A percentile compares a stretch with the other conserved stretches of the same genome.
phyloP scores from a whole-genome alignment of 2,888 invertebrate species.

The Cryptus viduatorius region DNA sequence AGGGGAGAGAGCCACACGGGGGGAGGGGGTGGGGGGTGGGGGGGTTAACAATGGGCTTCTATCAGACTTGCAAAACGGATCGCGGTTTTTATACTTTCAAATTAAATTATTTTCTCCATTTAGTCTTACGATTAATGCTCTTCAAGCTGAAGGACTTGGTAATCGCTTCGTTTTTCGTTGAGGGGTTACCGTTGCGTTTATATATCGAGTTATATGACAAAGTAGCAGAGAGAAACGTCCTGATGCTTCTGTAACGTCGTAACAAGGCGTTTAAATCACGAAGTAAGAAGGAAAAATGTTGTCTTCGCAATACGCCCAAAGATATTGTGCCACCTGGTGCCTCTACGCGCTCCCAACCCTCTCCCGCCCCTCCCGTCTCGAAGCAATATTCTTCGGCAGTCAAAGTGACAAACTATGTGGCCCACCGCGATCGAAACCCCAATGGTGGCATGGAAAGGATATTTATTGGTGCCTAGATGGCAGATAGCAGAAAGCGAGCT shows the following conservation, averaged over 20 bases:
- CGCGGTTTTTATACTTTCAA: constrained; percentile 83
- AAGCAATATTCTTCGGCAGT: constrained; percentile 50
- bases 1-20: constrained; percentile 44
- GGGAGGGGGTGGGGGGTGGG: not conserved
- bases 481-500: constrained; percentile 72
- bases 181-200: constrained; percentile 1
- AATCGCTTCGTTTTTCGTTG: constrained; percentile 44
- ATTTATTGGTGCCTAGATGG: constrained; percentile 78
- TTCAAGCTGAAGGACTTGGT: constrained; percentile 66
- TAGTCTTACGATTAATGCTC: constrained; percentile 82
- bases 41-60: constrained; percentile 80
- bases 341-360: not conserved
- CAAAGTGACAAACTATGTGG: constrained; percentile 64
- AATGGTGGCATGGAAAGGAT: constrained; percentile 68
- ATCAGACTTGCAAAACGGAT: constrained; percentile 84
- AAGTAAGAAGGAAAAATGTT: constrained; percentile 38
- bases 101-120: constrained; percentile 83
- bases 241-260: constrained; percentile 30
- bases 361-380: not conserved
- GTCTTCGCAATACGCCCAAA: constrained; percentile 40
- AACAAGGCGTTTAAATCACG: constrained; percentile 56
- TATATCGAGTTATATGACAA: too few relatives aligned
- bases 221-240: constrained; percentile 4
- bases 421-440: constrained; percentile 62
- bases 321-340: constrained; percentile 46